A percentile compares a stretch with the other conserved stretches of the same genome.
Evolutionary conservation across 2,113 vertebrate species (phyloP).

Genomic region (Ellobius talpinus): DNA sequence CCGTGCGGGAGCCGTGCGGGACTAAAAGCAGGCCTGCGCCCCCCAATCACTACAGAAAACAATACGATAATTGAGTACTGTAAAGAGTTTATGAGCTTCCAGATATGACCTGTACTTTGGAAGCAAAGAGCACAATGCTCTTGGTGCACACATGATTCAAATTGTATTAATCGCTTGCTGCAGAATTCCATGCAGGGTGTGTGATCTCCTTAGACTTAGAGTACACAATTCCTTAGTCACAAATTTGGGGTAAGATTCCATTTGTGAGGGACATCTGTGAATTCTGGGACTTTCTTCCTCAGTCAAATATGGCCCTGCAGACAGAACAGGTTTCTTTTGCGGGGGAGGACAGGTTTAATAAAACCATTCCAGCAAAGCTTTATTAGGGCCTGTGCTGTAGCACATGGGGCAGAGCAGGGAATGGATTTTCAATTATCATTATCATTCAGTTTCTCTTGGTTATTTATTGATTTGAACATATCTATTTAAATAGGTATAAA

Average conservation of each 20-base stretch:
- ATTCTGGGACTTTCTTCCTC: constrained; percentile 38
- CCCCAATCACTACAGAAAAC: no score
- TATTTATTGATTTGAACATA: neutral
- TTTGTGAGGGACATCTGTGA: constrained; percentile 47
- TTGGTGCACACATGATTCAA: neutral
- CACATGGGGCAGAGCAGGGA: neutral
- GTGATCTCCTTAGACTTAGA: constrained; percentile 45
- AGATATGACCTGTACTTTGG: constrained; percentile 27
- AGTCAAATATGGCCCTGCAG: neutral
- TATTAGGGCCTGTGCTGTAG: neutral
- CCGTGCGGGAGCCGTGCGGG: no score
- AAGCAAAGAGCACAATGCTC: neutral
- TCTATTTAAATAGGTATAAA: neutral
- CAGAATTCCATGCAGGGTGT: constrained; percentile 50
- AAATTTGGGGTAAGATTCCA: constrained; percentile 40
- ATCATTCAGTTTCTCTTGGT: neutral
- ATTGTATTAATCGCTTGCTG: neutral
- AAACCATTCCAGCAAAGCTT: neutral
- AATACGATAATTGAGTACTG: neutral
- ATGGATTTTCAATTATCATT: neutral
- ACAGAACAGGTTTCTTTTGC: neutral
- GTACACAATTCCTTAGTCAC: neutral
- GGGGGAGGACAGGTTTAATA: neutral
- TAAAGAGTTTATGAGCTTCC: constrained; percentile 35
- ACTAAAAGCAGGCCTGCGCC: no score